Evolutionary conservation across 2,797 vertebrate species (phyloP).

Genomic region (Anas bernieri): DNA sequence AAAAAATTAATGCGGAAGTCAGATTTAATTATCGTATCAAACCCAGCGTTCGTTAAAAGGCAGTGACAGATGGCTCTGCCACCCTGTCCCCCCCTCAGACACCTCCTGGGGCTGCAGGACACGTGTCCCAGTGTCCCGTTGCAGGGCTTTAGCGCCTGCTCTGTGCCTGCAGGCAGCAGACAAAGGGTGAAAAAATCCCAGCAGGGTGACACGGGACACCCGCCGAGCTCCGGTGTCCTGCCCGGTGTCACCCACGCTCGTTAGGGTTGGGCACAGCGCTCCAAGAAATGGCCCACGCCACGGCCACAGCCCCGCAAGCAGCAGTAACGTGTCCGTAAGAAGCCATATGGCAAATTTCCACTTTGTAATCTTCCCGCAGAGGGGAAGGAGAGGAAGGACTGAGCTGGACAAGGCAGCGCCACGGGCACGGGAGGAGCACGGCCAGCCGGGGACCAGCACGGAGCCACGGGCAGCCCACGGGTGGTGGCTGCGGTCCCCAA

Average conservation of each 20-base stretch:
- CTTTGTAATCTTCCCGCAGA: background rate
- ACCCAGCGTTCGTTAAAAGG: background rate
- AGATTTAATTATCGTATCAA: constrained; percentile 32
- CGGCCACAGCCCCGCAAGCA: too few species aligned
- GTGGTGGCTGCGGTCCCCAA: accelerated
- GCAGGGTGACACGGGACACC: background rate
- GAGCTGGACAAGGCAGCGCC: accelerated
- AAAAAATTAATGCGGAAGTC: constrained; percentile 18
- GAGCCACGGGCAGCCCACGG: accelerated
- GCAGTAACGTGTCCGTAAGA: background rate
- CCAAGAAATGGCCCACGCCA: too few species aligned
- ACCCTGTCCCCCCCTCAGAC: background rate
- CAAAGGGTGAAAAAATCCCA: background rate
- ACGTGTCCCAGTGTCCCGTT: too few species aligned
- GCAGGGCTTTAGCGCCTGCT: background rate
- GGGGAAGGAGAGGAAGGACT: background rate
- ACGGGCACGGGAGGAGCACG: accelerated
- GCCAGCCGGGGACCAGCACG: accelerated
- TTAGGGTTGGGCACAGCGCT: too few species aligned
- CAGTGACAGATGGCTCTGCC: background rate
- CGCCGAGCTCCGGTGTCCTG: too few species aligned
- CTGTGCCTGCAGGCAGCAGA: background rate
- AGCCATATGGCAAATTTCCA: background rate
- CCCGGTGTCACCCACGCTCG: too few species aligned
- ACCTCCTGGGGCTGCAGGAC: background rate